phyloP scores from a whole-genome alignment of 2,797 vertebrate genomes.

The Babyrousa celebensis region DNA sequence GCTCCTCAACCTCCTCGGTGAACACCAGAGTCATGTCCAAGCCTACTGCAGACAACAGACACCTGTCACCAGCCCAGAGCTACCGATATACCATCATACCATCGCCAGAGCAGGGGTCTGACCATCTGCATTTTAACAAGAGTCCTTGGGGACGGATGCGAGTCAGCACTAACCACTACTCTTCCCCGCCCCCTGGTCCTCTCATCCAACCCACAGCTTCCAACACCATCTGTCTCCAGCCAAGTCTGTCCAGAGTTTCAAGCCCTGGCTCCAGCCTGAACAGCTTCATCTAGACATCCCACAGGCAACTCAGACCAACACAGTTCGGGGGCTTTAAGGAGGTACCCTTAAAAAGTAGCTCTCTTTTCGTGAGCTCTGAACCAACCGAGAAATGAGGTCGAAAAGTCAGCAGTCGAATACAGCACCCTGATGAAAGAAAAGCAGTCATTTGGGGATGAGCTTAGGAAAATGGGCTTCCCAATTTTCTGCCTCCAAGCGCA shows the following conservation, averaged over 20 bases:
- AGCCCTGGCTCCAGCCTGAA: neutral
- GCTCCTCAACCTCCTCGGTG: neutral
- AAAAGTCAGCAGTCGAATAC: neutral
- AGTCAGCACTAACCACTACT: neutral
- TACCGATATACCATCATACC: neutral
- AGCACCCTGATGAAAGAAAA: neutral
- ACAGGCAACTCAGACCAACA: neutral
- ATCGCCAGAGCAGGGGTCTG: neutral
- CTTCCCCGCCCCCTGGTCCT: rapidly evolving
- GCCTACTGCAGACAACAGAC: constrained; percentile 30
- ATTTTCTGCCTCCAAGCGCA: neutral
- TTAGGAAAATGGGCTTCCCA: neutral
- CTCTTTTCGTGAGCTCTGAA: neutral
- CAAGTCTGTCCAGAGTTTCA: neutral
- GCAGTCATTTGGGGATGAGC: neutral
- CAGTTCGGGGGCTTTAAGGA: neutral
- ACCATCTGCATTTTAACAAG: neutral
- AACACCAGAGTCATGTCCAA: neutral
- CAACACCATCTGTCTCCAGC: neutral
- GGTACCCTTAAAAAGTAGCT: neutral
- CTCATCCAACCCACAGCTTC: neutral
- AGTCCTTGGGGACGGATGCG: neutral
- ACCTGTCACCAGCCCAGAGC: neutral
- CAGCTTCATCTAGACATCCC: neutral
- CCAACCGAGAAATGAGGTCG: neutral